Conservation (phyloP, 2,113 vertebrate species). For the Tiliqua scincoides region DNA sequence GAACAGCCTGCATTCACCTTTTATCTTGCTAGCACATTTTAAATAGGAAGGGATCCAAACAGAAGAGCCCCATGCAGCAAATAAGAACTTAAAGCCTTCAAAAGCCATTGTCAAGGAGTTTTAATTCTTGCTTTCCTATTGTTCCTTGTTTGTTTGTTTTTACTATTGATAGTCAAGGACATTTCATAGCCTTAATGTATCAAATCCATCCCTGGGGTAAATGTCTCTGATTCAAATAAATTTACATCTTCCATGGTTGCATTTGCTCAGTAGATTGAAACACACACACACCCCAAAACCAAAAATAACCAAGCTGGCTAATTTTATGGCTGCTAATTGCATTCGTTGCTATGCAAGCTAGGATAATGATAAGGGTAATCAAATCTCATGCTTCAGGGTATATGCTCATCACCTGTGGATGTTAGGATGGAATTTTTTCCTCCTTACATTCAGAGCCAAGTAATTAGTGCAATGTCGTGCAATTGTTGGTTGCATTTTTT, state of each 20-base stretch:
- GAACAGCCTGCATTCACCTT: slow-evolving; percentile 47
- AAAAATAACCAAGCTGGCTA: slow-evolving; percentile 69
- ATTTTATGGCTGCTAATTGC: slow-evolving; percentile 79
- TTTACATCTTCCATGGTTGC: slow-evolving; percentile 67
- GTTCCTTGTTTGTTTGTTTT: slow-evolving; percentile 17
- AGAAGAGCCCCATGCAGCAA: slow-evolving; percentile 50
- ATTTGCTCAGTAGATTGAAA: slow-evolving; percentile 63
- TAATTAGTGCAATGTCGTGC: slow-evolving; percentile 66
- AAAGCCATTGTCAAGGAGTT: slow-evolving; percentile 46
- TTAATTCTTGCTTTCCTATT: slow-evolving; percentile 23
- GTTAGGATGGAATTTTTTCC: slow-evolving; percentile 70
- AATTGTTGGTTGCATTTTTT: slow-evolving; percentile 52
- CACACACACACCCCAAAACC: slow-evolving; percentile 61
- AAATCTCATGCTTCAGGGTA: slow-evolving; percentile 82
- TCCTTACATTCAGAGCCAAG: slow-evolving; percentile 38
- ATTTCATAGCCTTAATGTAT: slow-evolving; percentile 38
- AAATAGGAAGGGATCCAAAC: neutral
- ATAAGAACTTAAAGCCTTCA: slow-evolving; percentile 20
- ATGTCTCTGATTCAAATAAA: slow-evolving; percentile 41
- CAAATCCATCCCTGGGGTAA: slow-evolving; percentile 49
- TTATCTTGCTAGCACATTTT: slow-evolving; percentile 47
- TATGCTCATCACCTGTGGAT: slow-evolving; percentile 76
- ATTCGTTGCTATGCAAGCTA: slow-evolving; percentile 78
- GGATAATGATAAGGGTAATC: slow-evolving; percentile 84
- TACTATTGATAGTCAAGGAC: slow-evolving; percentile 45